Base-by-base conservation (phyloP, 2,888 invertebrate genomes). In the Pammene fasciana region DNA sequence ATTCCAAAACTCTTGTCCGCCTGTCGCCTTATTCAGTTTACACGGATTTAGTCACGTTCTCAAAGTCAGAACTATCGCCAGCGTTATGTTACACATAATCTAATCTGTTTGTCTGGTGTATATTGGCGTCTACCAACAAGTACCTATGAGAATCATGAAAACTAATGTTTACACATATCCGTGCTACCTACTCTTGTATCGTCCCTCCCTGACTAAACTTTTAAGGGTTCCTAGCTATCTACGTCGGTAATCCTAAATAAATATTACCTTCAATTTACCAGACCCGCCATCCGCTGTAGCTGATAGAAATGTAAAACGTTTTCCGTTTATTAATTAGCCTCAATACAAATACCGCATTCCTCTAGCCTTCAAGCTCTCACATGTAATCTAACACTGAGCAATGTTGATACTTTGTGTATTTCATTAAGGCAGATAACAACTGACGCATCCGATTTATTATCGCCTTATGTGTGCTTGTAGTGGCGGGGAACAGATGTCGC, bases 371-470 rank as follows among this genome's bases (percentile, higher is more conserved):
- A 34, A 59, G 59, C 45, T 38, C 26, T 60, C 46, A 38, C 48
- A 10, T 43, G 54, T 65, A 65, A 65, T 46, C 55, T 65, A 65
- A 62, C 26, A 13, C 61, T 62, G 62, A 52, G 61, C 36, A 38
- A 62, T 62, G 62, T 65, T 65, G 59, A 65, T 54, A 41, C 43
- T 46, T 59, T 52, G 36, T 54, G 13, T 43, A 54, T 61, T 67
- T 67, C 67, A 67, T 55, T 61, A 60, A 60, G 50, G 9, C 65
- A 65, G 70, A 70, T 65, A 70, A 65, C 70, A 60, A 70, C 41
- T 70, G 70, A 65, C 70, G 70, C 70, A 65, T 60, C 65, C 48
- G 65, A 65, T 38, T 65, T 65, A 70, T 70, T 57, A 41, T 55
- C 45, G 45, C 59, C 45, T 65, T 57, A 59, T 67, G 45, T 57